Percentiles rank a stretch among this genome's conserved stretches.
Conservation (phyloP, 2,888 invertebrate genomes). For the Acleris cristana region DNA sequence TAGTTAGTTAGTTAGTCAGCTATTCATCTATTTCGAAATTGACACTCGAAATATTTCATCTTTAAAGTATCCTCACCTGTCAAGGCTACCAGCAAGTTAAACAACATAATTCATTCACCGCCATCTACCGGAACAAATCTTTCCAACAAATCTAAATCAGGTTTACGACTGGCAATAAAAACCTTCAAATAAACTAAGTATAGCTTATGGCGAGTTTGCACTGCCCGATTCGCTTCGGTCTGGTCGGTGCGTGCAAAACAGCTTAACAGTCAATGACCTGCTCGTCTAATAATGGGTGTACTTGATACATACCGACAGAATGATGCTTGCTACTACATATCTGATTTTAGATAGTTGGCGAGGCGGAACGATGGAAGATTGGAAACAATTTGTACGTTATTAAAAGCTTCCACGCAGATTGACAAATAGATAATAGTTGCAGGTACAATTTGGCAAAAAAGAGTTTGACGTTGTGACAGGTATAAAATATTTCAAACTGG, state of each 20-base stretch:
- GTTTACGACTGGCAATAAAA: slow-evolving; percentile 18
- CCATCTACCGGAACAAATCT: background rate
- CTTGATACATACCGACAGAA: background rate
- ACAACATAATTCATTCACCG: too few species aligned
- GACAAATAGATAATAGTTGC: too few species aligned
- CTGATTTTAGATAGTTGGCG: background rate
- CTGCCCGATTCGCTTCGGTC: slow-evolving; percentile 11
- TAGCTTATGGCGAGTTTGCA: slow-evolving; percentile 9
- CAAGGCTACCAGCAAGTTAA: too few species aligned
- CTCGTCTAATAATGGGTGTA: background rate
- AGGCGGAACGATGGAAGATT: background rate
- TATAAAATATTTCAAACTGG: too few species aligned
- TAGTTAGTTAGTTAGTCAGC: too few species aligned
- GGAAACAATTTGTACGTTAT: background rate
- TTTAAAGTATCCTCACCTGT: too few species aligned
- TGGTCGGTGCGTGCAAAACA: slow-evolving; percentile 17
- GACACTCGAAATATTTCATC: too few species aligned
- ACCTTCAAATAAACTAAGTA: slow-evolving; percentile 5
- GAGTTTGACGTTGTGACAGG: too few species aligned
- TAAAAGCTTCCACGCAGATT: too few species aligned
- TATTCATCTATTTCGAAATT: too few species aligned
- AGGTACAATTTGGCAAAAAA: too few species aligned
- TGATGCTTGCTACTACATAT: too few species aligned
- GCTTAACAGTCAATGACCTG: slow-evolving; percentile 3
- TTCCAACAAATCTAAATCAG: slow-evolving; percentile 10